These are phyloP conservation scores for Sebastes miniatus DNA, from an alignment of 2,797 vertebrate genomes.

Conservation along the genomic window DNA sequence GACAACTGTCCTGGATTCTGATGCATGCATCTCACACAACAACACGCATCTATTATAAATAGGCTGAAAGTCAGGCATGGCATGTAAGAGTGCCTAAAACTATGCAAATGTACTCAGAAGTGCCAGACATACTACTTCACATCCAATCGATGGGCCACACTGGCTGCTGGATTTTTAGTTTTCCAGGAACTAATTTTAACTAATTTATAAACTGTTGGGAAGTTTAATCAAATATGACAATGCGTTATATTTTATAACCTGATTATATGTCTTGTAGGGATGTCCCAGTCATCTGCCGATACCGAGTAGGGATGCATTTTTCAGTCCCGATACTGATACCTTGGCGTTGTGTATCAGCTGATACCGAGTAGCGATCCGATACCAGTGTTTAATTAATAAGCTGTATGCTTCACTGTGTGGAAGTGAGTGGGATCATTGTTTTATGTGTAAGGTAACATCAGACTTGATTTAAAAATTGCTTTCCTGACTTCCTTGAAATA, in stretches of 20 bases:
- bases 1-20: slow-evolving; percentile 79
- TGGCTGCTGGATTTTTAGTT: background rate
- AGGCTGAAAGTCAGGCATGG: slow-evolving; percentile 52
- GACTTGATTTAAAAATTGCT: no score
- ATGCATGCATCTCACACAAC: slow-evolving; percentile 54
- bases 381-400: no score
- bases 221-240: background rate
- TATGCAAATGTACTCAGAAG: slow-evolving; percentile 4
- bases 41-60: slow-evolving; percentile 73
- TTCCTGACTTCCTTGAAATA: no score
- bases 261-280: background rate
- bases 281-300: background rate
- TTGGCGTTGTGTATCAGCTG: no score
- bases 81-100: slow-evolving; percentile 22
- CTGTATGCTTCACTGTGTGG: no score
- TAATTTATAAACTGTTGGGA: background rate
- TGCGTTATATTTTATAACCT: background rate
- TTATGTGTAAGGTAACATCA: no score
- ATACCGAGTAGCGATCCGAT: no score
- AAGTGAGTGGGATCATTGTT: no score
- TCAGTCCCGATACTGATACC: no score
- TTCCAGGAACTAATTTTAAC: background rate
- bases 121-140: background rate
- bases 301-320: background rate
- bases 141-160: background rate